These are phyloP conservation scores for Pterostichus madidus DNA, from an alignment of 2,888 invertebrate genomes.

Conservation along the genomic window DNA sequence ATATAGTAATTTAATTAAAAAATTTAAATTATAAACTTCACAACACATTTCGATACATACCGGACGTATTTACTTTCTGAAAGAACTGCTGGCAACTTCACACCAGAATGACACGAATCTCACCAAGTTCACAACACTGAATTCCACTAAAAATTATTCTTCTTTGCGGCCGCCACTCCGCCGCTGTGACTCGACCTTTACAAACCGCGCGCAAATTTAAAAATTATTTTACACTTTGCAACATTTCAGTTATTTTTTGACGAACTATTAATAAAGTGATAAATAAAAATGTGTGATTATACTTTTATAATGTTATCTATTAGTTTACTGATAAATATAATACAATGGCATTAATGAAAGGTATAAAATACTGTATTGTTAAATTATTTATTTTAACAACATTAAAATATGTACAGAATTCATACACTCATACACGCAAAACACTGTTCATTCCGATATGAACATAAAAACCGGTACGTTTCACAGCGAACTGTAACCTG, in stretches of 20 bases:
- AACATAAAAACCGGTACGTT: constrained; percentile 62
- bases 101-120: neutral
- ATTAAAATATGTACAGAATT: constrained; percentile 61
- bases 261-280: neutral
- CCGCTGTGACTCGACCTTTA: no score
- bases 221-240: no score
- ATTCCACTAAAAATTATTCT: neutral
- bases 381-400: constrained; percentile 60
- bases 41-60: constrained; percentile 60
- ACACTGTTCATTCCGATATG: constrained; percentile 60
- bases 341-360: constrained; percentile 51
- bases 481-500: constrained; percentile 38
- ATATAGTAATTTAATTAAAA: constrained; percentile 1
- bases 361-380: constrained; percentile 42
- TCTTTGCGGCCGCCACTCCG: neutral
- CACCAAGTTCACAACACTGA: constrained; percentile 30
- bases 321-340: constrained; percentile 23
- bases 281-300: neutral
- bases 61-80: constrained; percentile 65
- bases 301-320: constrained; percentile 6
- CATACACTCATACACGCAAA: constrained; percentile 63
- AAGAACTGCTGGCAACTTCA: constrained; percentile 61
- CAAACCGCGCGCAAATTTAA: neutral
- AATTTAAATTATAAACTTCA: constrained; percentile 24
- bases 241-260: no score